Evolutionary conservation across 2,797 vertebrate genomes (phyloP).

Genomic region (Benthosema pterotum): DNA sequence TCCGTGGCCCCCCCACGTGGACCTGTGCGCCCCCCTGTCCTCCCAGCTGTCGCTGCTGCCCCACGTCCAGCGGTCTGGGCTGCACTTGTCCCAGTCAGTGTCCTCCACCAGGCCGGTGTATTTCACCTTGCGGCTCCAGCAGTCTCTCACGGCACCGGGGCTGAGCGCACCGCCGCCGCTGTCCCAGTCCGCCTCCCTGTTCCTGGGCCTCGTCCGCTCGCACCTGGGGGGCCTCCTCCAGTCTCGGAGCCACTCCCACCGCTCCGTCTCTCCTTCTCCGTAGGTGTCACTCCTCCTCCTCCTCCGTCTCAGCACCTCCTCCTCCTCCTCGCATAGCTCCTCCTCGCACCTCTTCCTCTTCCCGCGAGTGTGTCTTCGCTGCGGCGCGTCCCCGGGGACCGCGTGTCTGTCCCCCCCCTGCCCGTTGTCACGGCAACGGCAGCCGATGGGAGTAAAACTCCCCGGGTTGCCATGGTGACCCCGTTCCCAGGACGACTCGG

Average conservation of each 20-base stretch:
- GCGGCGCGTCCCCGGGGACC: slow-evolving; percentile 67
- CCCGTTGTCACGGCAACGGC: slow-evolving; percentile 77
- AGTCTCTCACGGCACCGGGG: slow-evolving; percentile 44
- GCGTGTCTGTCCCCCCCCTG: slow-evolving; percentile 74
- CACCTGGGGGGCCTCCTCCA: slow-evolving; percentile 24
- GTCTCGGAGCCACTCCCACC: slow-evolving; percentile 62
- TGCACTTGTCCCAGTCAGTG: slow-evolving; percentile 66
- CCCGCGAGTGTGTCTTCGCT: slow-evolving; percentile 70
- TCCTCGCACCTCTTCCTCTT: slow-evolving; percentile 73
- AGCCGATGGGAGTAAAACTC: slow-evolving; percentile 72
- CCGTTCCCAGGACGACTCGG: slow-evolving; percentile 73
- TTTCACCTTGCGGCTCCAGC: slow-evolving; percentile 49
- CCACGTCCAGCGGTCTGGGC: slow-evolving; percentile 72
- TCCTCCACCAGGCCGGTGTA: slow-evolving; percentile 58
- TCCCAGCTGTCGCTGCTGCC: slow-evolving; percentile 74
- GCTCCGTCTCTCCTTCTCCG: slow-evolving; percentile 46
- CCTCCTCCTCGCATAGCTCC: slow-evolving; percentile 42
- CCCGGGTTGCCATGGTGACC: slow-evolving; percentile 78
- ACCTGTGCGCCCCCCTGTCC: slow-evolving; percentile 50
- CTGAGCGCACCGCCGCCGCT: slow-evolving; percentile 51
- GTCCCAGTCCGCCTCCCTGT: slow-evolving; percentile 59
- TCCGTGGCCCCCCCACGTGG: slow-evolving; percentile 55
- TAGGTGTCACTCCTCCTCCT: not conserved
- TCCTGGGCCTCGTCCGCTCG: slow-evolving; percentile 45
- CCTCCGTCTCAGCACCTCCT: slow-evolving; percentile 55